These are phyloP conservation scores for Petromus typicus DNA, from an alignment of 2,113 vertebrate genomes.

Conservation along the genomic window DNA sequence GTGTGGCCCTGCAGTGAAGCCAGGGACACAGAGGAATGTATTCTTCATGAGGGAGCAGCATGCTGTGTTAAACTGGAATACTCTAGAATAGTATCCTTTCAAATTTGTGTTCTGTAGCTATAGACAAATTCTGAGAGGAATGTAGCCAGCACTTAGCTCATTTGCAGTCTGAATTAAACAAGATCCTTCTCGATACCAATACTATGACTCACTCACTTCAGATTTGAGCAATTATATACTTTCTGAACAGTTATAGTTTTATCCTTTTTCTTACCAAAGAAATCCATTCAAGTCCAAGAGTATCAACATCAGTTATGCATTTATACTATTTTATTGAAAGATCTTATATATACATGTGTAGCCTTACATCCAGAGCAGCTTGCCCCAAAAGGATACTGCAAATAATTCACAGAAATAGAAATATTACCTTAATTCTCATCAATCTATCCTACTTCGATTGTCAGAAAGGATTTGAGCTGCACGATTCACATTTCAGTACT, in stretches of 20 bases:
- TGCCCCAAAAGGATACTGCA: not conserved
- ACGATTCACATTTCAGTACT: not conserved
- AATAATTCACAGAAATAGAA: conserved; percentile 20
- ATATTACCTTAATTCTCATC: not conserved
- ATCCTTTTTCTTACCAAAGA: not conserved
- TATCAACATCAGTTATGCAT: not conserved
- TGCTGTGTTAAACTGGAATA: not conserved
- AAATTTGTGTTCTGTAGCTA: conserved; percentile 3
- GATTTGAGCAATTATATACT: not conserved
- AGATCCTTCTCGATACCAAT: not conserved
- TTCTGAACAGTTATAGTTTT: not conserved
- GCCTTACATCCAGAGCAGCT: not conserved
- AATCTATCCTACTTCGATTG: not conserved
- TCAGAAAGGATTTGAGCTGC: not conserved
- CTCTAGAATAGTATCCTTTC: not conserved
- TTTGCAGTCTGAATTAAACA: not conserved
- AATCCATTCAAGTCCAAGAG: conserved; percentile 24
- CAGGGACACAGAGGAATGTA: not conserved
- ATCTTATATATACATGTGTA: not conserved
- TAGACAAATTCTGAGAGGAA: conserved; percentile 29
- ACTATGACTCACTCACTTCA: not conserved
- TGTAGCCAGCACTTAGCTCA: not conserved
- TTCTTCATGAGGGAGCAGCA: not conserved
- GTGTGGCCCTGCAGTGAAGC: not conserved
- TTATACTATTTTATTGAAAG: conserved; percentile 1